These are phyloP conservation scores for Hippocampus zosterae DNA, from an alignment of 2,113 vertebrate species.

Conservation along the genomic window DNA sequence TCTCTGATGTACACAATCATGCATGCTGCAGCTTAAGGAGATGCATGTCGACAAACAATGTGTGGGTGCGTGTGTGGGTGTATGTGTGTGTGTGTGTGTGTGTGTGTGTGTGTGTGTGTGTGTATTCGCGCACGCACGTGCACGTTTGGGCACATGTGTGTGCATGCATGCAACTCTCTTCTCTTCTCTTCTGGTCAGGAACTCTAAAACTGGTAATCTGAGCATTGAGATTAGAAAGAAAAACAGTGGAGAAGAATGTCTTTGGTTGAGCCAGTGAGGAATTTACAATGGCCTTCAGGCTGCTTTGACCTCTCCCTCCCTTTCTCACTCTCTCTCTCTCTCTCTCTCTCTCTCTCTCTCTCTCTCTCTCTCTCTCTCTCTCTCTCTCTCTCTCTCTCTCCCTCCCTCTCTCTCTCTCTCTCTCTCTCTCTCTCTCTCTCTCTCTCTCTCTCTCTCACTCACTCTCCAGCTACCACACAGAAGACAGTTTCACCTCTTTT, in stretches of 20 bases:
- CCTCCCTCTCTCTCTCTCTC: conserved; percentile 42
- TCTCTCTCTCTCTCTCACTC: too few species aligned
- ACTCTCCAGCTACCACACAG: conserved; percentile 8
- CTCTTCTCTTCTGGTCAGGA: conserved; percentile 45
- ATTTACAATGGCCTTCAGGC: conserved; percentile 71
- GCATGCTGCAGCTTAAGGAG: not conserved
- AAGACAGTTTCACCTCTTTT: conserved; percentile 9
- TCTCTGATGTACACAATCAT: not conserved
- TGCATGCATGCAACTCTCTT: conserved; percentile 51
- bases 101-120: conserved; percentile 24
- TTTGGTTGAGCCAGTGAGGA: conserved; percentile 66
- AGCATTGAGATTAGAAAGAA: conserved; percentile 70
- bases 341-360: conserved; percentile 34
- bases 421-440: conserved; percentile 11
- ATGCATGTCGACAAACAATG: not conserved
- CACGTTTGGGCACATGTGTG: conserved; percentile 37
- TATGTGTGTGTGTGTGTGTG: too few species aligned
- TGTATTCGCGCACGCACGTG: conserved; percentile 36
- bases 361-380: conserved; percentile 39
- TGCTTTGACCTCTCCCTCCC: conserved; percentile 62
- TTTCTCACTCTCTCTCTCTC: conserved; percentile 33
- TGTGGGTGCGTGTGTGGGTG: too few species aligned
- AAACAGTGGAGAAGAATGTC: conserved; percentile 69
- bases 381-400: conserved; percentile 28
- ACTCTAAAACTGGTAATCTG: conserved; percentile 71